These are phyloP conservation scores for Styela plicata DNA, from an alignment of 23 tunicate genomes.

Conservation along the genomic window DNA sequence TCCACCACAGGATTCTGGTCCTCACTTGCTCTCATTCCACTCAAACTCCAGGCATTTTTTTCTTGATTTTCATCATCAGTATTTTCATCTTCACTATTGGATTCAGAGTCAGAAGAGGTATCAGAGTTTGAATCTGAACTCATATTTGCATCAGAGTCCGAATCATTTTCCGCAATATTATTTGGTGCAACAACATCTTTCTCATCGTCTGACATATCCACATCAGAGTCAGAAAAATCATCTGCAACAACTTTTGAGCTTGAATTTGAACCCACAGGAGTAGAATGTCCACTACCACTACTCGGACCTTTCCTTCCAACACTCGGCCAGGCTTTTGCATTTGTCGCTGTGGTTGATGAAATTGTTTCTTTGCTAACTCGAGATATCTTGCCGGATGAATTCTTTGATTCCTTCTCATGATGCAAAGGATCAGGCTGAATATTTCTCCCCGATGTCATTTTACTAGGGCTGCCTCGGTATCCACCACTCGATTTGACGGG, in stretches of 20 bases:
- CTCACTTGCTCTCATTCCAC: background rate
- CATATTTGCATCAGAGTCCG: background rate
- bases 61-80: background rate
- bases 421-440: too few species aligned
- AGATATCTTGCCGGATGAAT: too few species aligned
- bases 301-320: conserved; percentile 19
- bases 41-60: background rate
- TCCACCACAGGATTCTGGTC: background rate
- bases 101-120: background rate
- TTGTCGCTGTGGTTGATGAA: background rate
- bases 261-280: background rate
- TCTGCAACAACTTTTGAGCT: background rate
- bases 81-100: background rate
- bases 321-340: conserved; percentile 22
- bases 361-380: conserved; percentile 30
- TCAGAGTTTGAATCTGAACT: background rate
- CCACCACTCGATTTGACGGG: too few species aligned
- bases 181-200: background rate
- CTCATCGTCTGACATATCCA: background rate
- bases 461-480: background rate
- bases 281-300: background rate
- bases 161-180: background rate
- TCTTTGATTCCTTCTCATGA: background rate
- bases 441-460: background rate
- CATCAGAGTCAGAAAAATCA: background rate